These are phyloP conservation scores for Adelosebastes latens DNA, from an alignment of 2,797 vertebrate species.

Conservation along the genomic window DNA sequence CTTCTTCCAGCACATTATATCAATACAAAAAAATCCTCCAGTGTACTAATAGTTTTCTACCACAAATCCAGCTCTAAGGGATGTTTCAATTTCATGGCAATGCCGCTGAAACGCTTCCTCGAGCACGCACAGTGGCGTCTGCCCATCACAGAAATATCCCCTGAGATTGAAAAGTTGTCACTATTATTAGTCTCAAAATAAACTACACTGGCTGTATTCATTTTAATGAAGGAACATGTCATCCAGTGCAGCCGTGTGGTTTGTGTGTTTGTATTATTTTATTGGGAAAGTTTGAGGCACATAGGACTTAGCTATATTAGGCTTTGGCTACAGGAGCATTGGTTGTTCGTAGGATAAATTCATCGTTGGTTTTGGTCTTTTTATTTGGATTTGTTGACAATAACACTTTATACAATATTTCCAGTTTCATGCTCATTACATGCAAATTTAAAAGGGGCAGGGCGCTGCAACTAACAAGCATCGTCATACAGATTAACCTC, in stretches of 20 bases:
- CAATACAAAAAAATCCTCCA: too few relatives aligned
- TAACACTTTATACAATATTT: neutral
- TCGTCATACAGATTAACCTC: too few relatives aligned
- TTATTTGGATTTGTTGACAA: neutral
- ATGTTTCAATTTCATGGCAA: neutral
- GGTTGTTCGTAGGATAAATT: neutral
- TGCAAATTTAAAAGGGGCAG: neutral
- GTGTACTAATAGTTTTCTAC: too few relatives aligned
- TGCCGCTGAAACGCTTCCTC: too few relatives aligned
- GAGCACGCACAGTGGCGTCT: too few relatives aligned
- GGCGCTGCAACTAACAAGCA: too few relatives aligned
- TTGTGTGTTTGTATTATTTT: neutral
- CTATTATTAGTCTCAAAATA: neutral
- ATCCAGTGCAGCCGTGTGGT: neutral
- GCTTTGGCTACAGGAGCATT: neutral
- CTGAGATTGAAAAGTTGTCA: neutral
- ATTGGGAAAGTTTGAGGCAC: neutral
- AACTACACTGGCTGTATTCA: neutral
- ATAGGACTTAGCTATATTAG: neutral
- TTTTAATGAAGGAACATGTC: neutral
- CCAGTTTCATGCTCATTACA: neutral
- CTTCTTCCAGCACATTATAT: neutral
- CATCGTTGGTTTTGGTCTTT: neutral
- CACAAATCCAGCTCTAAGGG: neutral
- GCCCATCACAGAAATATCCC: neutral